Evolutionary conservation across 2,797 vertebrate species (phyloP), one percentile per base, ranked within the genome.

Genomic region (Sebastes jordani): DNA sequence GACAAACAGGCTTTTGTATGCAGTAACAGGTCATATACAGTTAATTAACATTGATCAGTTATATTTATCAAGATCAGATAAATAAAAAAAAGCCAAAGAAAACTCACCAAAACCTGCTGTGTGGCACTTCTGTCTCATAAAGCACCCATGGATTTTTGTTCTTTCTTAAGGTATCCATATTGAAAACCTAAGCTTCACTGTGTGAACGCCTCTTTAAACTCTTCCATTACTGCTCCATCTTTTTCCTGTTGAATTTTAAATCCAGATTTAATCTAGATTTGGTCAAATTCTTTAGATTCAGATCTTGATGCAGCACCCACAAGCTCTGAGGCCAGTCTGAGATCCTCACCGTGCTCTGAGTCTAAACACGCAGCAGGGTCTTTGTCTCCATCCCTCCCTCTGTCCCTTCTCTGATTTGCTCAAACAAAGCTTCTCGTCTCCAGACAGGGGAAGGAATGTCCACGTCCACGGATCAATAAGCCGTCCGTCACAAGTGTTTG

Each of bases 41-140:
- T 27, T 42, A n/a, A 58, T 54, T 7, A 18, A 62, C 3, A 36
- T 2, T 13, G 36, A 42, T 13, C 1, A 13, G 6, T 46, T 23
- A 56, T 13, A 61, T 64, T 54, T 46, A 72, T 27, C n/a, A 62
- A 46, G n/a, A 30, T 64, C n/a, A 79, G 1, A 55, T 29, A 25
- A 23, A 59, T 46, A 60, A 71, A 1, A 60, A 42, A 2, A 73
- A 72, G 25, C 1, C 20, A 11, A 20, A 25, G 20, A 16, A 68
- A 83, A 92, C 93, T 94, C 78, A 96, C 95, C 91, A 80, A 62
- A 89, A 59, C 58, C 91, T 91, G 25, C 79, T 86, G 90, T 93
- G 91, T 62, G 90, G 86, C 2, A 83, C 76, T 76, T 95, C 93
- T 20, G 60, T 82, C 66, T 94, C 85, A 87, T 94, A 95, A 29